Base-by-base conservation (phyloP, 37 sponge, comb jelly and placozoan species). In the Beroe ovata region DNA sequence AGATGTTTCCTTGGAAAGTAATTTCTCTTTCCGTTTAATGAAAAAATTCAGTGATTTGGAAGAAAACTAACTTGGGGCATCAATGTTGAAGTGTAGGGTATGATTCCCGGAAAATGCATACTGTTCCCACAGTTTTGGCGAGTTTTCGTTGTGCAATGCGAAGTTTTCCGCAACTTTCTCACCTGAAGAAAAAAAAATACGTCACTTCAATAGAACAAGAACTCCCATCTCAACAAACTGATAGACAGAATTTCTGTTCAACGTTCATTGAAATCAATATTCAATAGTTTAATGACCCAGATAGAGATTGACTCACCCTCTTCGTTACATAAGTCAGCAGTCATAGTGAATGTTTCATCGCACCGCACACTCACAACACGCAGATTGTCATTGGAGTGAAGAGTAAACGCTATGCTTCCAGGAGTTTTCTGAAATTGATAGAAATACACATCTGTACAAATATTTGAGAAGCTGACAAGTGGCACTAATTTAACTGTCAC, bases 71-170 rank as follows among this genome's bases (percentile, higher is more conserved):
- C 54, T n/a, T 1, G 84, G 84, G 6, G 84, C 84, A 11, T 30
- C 33, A n/a, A 77, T 36, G 54, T 42, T 39, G 47, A 77, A 77
- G 54, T 77, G 54, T n/a, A 77, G 54, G 25, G 84, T 77, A 54
- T 77, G 84, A 19, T 77, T 77, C 41, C 84, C 84, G 1, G 54
- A 41, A 23, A 77, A 77, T 42, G 84, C 84, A 54, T 42, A 77
- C 47, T 77, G 84, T 39, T 77, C 84, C 84, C 84, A 77, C 4
- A 77, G 42, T 77, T 77, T 77, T 1, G 84, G 84, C 22, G 84
- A 77, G n/a, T 22, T 42, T 16, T 77, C 84, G 22, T 19, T 22
- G 54, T 77, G 84, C 23, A 77, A 54, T 36, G 33, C 47, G 33
- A 77, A 77, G 54, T 77, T 77, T 54, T 77, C 84, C 84, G 84